Evolutionary conservation across 2,113 vertebrate genomes (phyloP).

Genomic region (Phocoena phocoena): DNA sequence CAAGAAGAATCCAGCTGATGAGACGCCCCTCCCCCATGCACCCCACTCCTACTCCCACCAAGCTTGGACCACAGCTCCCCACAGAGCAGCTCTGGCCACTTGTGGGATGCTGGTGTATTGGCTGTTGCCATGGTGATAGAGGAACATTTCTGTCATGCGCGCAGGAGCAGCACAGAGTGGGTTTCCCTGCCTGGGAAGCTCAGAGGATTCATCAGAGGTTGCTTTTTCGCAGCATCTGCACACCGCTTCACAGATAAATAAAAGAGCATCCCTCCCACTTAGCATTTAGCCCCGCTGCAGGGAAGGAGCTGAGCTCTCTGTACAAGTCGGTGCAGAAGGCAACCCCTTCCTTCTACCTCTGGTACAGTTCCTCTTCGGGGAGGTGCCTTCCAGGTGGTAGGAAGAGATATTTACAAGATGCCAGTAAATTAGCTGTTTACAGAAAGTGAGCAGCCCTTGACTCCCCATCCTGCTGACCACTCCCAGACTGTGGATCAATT

Average conservation of each 20-base stretch:
- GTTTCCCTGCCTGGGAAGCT: conserved; percentile 81
- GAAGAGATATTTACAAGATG: conserved; percentile 5
- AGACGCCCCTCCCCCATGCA: background rate
- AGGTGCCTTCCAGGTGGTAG: background rate
- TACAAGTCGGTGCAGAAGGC: background rate
- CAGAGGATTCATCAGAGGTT: conserved; percentile 54
- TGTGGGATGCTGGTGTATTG: conserved; percentile 36
- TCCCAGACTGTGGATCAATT: background rate
- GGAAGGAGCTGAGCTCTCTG: conserved; percentile 2
- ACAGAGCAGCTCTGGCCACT: conserved; percentile 63
- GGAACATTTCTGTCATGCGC: conserved; percentile 61
- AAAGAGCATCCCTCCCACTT: background rate
- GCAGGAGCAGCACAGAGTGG: conserved; percentile 47
- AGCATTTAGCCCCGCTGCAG: background rate
- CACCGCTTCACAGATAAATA: background rate
- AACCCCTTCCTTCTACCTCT: background rate
- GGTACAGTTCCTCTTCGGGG: background rate
- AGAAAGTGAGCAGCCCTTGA: background rate
- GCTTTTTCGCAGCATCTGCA: conserved; percentile 43
- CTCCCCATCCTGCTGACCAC: background rate
- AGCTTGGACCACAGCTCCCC: conserved; percentile 48
- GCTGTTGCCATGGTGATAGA: conserved; percentile 75
- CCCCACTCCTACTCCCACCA: conserved; percentile 39
- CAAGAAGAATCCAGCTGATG: conserved; percentile 11
- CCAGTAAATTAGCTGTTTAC: background rate